These are phyloP conservation scores for Hypomecis atomaria DNA, from an alignment of 2,888 invertebrate genomes.

Conservation along the genomic window DNA sequence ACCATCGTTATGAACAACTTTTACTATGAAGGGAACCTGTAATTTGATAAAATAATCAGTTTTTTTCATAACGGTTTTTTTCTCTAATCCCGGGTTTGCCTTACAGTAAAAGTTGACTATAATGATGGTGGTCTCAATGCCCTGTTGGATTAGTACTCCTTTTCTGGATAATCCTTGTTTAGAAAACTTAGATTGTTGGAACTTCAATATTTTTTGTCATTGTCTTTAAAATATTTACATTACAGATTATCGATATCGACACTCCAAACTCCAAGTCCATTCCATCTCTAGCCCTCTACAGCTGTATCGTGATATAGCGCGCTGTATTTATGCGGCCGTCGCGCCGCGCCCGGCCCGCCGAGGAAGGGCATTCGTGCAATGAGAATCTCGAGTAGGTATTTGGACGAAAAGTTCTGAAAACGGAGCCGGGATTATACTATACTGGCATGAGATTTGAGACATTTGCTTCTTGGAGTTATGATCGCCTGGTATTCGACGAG, in stretches of 20 bases:
- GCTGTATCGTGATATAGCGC: constrained; percentile 73
- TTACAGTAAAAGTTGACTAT: no score
- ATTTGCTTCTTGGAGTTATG: constrained; percentile 4
- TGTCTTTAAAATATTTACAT: constrained; percentile 2
- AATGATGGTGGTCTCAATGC: no score
- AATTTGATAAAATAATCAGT: no score
- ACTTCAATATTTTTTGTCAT: no score
- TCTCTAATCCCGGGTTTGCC: no score
- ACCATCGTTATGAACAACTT: no score
- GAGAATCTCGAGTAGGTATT: constrained; percentile 22
- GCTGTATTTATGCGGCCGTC: constrained; percentile 72
- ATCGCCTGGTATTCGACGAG: constrained; percentile 7
- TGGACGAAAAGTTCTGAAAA: constrained; percentile 9
- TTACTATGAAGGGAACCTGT: no score
- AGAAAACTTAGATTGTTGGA: no score
- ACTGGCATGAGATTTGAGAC: neutral
- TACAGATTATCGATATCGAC: constrained; percentile 40
- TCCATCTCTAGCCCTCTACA: constrained; percentile 50
- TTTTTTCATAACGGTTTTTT: no score
- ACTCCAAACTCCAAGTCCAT: neutral
- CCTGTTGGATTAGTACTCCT: no score
- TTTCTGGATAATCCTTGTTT: no score
- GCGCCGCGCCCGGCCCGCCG: constrained; percentile 48
- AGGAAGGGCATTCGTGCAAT: constrained; percentile 14
- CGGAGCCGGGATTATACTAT: neutral